Percentiles rank a stretch among this genome's conserved stretches.
phyloP scores from a whole-genome alignment of 2,888 invertebrate genomes.

The Liodrosophila aerea region DNA sequence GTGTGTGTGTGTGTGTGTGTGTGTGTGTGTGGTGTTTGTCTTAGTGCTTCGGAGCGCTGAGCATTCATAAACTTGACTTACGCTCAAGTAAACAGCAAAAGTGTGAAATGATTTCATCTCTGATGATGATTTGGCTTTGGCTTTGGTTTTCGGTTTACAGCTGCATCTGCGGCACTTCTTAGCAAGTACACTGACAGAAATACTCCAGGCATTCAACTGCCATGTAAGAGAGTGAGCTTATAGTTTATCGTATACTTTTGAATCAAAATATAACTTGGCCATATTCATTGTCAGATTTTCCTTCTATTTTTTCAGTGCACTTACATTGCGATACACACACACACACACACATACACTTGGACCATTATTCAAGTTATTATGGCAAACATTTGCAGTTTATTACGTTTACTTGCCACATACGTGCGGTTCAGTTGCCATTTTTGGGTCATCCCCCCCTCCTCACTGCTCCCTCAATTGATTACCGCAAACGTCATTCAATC shows the following conservation, averaged over 20 bases:
- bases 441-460: neutral
- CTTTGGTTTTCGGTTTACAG: slow-evolving; percentile 14
- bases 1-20: slow-evolving; percentile 11
- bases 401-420: slow-evolving; percentile 44
- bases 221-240: no score
- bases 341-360: neutral
- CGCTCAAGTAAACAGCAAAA: slow-evolving; percentile 73
- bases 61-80: slow-evolving; percentile 69
- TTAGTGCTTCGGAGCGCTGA: slow-evolving; percentile 46
- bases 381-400: slow-evolving; percentile 47
- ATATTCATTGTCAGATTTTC: no score
- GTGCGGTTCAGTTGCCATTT: slow-evolving; percentile 32
- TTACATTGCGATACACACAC: slow-evolving; percentile 1
- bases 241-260: no score
- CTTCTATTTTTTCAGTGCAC: slow-evolving; percentile 49
- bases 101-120: slow-evolving; percentile 73
- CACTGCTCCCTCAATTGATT: neutral
- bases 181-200: no score
- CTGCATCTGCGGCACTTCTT: neutral
- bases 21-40: slow-evolving; percentile 46
- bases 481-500: neutral
- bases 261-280: no score
- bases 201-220: no score
- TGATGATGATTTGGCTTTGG: slow-evolving; percentile 65
- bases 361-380: slow-evolving; percentile 45